phyloP scores from a whole-genome alignment of 2,888 invertebrate species.

The Scaptomyza tumidula region DNA sequence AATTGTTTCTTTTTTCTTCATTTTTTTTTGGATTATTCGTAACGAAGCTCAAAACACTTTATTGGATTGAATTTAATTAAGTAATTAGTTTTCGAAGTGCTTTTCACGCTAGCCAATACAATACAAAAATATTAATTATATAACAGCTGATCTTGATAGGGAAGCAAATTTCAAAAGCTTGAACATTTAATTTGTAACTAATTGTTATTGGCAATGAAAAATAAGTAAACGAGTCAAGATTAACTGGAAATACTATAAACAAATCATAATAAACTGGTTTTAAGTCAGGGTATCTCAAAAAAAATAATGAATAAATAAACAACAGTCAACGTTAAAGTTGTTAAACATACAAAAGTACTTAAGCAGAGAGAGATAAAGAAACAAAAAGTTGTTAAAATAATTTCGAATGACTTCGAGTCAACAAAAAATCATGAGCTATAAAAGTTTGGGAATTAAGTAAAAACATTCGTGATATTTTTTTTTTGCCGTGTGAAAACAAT shows the following conservation, averaged over 20 bases:
- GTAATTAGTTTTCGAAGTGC: constrained; percentile 1
- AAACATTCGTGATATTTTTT: not conserved
- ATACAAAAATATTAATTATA: not conserved
- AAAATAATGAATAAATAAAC: not conserved
- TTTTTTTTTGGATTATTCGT: constrained; percentile 12
- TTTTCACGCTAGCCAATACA: not conserved
- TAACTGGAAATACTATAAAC: constrained; percentile 12
- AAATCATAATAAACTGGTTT: constrained; percentile 29
- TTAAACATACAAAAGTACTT: constrained; percentile 16
- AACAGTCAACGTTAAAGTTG: not conserved
- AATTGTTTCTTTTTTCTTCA: constrained; percentile 1
- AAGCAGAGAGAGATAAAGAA: not conserved
- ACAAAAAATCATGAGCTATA: too few species aligned
- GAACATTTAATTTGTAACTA: constrained; percentile 6
- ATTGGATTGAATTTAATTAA: not conserved
- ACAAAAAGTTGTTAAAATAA: not conserved
- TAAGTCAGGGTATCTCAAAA: not conserved
- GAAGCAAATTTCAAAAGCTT: not conserved
- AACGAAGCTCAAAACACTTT: constrained; percentile 22
- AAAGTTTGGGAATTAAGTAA: not conserved
- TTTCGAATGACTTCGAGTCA: not conserved
- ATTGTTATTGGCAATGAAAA: constrained; percentile 34
- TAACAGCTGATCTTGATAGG: constrained; percentile 12
- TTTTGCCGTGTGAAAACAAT: too few species aligned
- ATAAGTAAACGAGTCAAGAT: not conserved